These are phyloP conservation scores for Malthinus seriepunctatus DNA, from an alignment of 2,888 invertebrate genomes.

Conservation along the genomic window DNA sequence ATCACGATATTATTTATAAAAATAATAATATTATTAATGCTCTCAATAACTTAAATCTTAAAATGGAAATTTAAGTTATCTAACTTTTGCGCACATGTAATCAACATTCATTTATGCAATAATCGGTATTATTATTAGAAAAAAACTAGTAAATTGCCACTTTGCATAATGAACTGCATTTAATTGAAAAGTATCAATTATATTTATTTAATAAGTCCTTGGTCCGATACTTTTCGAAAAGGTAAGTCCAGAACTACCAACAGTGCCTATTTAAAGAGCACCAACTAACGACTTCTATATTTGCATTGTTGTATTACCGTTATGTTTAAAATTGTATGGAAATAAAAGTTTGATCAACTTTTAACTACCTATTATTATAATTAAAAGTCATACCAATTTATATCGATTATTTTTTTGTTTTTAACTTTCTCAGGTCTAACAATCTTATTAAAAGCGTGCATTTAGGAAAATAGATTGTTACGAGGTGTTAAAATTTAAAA, in stretches of 20 bases:
- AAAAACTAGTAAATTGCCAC: no score
- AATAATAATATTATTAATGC: no score
- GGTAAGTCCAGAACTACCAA: not conserved
- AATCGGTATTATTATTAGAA: no score
- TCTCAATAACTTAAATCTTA: no score
- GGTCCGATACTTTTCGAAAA: not conserved
- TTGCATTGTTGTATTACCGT: conserved; percentile 1
- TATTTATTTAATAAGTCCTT: not conserved
- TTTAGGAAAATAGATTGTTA: conserved; percentile 15
- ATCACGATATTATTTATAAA: no score
- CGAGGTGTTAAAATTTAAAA: conserved; percentile 10
- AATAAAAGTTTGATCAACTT: not conserved
- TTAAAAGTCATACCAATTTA: not conserved
- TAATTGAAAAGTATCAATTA: no score
- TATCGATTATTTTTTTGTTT: not conserved
- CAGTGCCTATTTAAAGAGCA: not conserved
- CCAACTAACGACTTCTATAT: not conserved
- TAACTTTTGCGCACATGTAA: no score
- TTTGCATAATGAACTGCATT: no score
- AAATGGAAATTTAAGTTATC: no score
- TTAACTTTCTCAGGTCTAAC: conserved; percentile 21
- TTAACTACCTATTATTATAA: not conserved
- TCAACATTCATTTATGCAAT: no score
- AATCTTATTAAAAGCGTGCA: conserved; percentile 23
- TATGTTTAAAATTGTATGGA: not conserved